These are phyloP conservation scores for Gastracanthus pulcherrimus DNA, from an alignment of 2,888 invertebrate genomes.

Conservation along the genomic window DNA sequence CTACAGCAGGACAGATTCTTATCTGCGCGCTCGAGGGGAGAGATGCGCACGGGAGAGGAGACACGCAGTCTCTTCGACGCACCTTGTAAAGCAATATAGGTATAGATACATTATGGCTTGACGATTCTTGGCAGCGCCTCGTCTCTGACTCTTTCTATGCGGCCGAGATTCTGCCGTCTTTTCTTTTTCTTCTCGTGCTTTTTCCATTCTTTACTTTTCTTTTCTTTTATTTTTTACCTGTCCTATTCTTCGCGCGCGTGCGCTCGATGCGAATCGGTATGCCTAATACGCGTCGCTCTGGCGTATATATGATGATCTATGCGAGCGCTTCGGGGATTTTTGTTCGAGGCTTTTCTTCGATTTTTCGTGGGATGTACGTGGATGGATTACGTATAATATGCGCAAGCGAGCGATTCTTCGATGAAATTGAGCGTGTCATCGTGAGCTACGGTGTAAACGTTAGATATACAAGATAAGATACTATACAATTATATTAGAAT, in stretches of 20 bases:
- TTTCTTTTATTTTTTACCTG: background rate
- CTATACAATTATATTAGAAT: too few relatives aligned
- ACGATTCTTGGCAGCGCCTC: background rate
- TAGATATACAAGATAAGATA: too few relatives aligned
- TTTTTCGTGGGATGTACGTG: background rate
- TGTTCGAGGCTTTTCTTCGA: background rate
- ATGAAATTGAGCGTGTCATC: slow-evolving; percentile 12
- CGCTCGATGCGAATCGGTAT: background rate
- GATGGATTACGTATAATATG: background rate
- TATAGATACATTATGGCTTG: too few relatives aligned
- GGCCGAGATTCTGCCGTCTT: background rate
- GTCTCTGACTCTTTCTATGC: background rate
- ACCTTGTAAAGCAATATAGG: background rate
- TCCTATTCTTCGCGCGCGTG: background rate
- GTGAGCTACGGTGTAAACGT: background rate
- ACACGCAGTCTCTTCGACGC: slow-evolving; percentile 70
- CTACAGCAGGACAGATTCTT: slow-evolving; percentile 75
- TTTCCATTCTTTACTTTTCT: background rate
- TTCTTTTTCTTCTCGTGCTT: background rate
- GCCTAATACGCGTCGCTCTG: too few relatives aligned
- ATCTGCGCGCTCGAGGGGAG: too few relatives aligned
- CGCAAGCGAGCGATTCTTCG: background rate
- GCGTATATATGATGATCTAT: too few relatives aligned
- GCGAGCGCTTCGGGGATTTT: slow-evolving; percentile 10
- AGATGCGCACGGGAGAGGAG: too few relatives aligned